Percentiles rank a stretch among this genome's conserved stretches.
Evolutionary conservation across 2,888 invertebrate genomes (phyloP).

Genomic region (Sphecodes monilicornis): DNA sequence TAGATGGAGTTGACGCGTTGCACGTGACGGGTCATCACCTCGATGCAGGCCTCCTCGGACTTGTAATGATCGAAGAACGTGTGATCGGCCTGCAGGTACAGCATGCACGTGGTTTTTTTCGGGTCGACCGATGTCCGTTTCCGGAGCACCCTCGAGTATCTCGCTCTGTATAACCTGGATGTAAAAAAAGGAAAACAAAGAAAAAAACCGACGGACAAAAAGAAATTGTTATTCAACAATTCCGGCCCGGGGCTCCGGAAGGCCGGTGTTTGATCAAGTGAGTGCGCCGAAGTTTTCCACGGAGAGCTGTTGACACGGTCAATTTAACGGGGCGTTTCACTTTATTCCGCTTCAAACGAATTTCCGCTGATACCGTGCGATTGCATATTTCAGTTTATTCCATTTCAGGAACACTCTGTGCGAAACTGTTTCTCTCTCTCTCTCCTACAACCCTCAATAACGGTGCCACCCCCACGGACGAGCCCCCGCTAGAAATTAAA

Average conservation of each 20-base stretch:
- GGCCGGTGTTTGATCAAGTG: conserved; percentile 2
- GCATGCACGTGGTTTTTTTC: conserved; percentile 95
- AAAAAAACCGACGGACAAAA: neutral
- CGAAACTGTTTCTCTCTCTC: neutral
- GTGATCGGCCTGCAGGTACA: conserved; percentile 97
- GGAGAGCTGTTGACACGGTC: neutral
- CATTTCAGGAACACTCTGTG: neutral
- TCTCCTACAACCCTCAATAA: neutral
- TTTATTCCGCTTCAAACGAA: conserved; percentile 8
- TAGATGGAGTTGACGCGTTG: conserved; percentile 95
- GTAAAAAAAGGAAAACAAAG: neutral
- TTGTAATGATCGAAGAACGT: conserved; percentile 97
- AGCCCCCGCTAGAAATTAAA: conserved; percentile 28
- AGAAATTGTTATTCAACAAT: conserved; percentile 8
- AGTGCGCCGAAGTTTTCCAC: neutral
- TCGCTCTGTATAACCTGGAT: conserved; percentile 72
- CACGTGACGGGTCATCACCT: conserved; percentile 96
- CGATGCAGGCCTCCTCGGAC: conserved; percentile 95
- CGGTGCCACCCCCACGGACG: neutral
- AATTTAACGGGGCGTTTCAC: conserved; percentile 4
- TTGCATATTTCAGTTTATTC: conserved; percentile 36
- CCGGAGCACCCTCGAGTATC: conserved; percentile 69
- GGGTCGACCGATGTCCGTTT: conserved; percentile 90
- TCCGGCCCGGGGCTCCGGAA: neutral
- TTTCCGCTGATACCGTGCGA: neutral